These are phyloP conservation scores for Musca vetustissima DNA, from an alignment of 1,140 invertebrate species.

Conservation along the genomic window DNA sequence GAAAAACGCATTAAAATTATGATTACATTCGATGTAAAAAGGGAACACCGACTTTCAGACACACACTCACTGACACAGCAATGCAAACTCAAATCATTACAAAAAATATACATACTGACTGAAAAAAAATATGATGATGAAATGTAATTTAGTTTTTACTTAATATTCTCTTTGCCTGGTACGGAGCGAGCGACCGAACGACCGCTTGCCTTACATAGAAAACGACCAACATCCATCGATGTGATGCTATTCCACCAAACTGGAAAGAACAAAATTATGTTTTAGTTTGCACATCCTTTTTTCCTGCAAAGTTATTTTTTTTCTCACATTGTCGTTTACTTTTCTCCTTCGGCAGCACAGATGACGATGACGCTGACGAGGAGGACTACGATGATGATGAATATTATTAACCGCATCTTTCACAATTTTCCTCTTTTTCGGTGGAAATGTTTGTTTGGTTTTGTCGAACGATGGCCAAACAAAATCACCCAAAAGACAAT, in stretches of 20 bases:
- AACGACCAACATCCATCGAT: not conserved
- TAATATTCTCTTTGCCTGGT: not conserved
- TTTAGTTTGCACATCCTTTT: conserved; percentile 4
- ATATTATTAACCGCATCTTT: conserved; percentile 21
- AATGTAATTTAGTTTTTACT: conserved; percentile 22
- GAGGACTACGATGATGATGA: conserved; percentile 9
- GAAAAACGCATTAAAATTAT: conserved; percentile 19
- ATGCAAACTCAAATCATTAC: too few relatives aligned
- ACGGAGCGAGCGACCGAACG: too few relatives aligned
- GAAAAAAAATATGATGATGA: conserved; percentile 12
- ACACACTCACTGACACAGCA: too few relatives aligned
- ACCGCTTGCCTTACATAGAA: not conserved
- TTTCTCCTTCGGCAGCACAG: not conserved
- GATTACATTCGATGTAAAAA: conserved; percentile 10
- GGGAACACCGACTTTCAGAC: not conserved
- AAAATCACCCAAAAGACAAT: conserved; percentile 19
- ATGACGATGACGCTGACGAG: not conserved
- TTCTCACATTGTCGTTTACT: not conserved
- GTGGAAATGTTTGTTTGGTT: conserved; percentile 7
- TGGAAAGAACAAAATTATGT: not conserved
- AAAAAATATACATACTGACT: not conserved
- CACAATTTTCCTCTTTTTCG: conserved; percentile 10
- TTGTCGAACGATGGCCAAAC: not conserved
- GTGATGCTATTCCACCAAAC: too few relatives aligned
- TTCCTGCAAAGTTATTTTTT: not conserved